Evolutionary conservation across 1,140 invertebrate genomes (phyloP).

Genomic region (Drosophila serrata): DNA sequence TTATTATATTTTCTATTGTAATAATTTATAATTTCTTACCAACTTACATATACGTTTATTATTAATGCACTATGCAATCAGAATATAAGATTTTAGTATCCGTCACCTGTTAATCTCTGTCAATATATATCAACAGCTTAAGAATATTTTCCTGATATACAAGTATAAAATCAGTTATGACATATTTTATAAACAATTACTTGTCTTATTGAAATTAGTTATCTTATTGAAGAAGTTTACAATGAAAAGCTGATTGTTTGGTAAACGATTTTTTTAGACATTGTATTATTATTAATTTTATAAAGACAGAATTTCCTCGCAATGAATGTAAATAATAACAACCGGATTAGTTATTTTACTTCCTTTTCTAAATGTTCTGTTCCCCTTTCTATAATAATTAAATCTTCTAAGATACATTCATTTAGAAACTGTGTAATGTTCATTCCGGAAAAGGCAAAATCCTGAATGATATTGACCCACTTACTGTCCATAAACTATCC

Average conservation of each 20-base stretch:
- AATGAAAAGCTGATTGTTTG: neutral
- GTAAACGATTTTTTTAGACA: no score
- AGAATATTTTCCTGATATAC: no score
- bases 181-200: neutral
- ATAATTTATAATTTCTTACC: no score
- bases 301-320: neutral
- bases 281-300: neutral
- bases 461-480: constrained; percentile 74
- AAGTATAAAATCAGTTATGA: neutral
- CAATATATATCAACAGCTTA: neutral
- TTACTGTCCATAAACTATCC: constrained; percentile 69
- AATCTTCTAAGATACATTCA: constrained; percentile 12
- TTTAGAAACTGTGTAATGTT: constrained; percentile 4
- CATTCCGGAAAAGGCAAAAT: neutral
- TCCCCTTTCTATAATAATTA: no score
- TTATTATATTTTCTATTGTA: neutral
- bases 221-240: neutral
- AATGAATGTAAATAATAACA: neutral
- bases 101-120: neutral
- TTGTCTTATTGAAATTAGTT: neutral
- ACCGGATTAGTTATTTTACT: neutral
- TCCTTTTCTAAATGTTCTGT: neutral
- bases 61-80: no score
- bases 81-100: neutral
- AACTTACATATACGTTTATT: no score